Evolutionary conservation across 2,113 vertebrate genomes (phyloP).

Genomic region (Oryzias javanicus): DNA sequence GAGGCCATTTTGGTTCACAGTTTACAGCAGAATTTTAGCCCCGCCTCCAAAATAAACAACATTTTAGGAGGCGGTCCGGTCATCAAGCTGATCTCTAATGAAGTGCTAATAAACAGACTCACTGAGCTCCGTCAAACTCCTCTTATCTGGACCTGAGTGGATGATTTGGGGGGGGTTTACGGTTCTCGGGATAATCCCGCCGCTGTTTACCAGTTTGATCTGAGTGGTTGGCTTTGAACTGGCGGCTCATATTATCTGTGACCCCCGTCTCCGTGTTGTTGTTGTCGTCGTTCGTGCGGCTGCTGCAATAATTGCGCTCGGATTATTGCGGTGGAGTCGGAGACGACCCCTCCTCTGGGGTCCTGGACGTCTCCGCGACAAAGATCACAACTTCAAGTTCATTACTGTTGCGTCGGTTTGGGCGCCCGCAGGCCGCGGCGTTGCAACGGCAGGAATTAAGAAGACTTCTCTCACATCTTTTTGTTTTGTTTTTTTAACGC

Average conservation of each 20-base stretch:
- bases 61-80: conserved; percentile 59
- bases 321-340: conserved; percentile 62
- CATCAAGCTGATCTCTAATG: conserved; percentile 86
- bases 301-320: conserved; percentile 66
- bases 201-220: conserved; percentile 73
- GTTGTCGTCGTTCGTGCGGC: conserved; percentile 50
- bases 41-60: conserved; percentile 49
- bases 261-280: conserved; percentile 50
- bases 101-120: conserved; percentile 89
- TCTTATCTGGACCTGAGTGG: conserved; percentile 82
- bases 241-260: conserved; percentile 53
- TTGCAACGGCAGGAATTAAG: too few species aligned
- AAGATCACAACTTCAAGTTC: too few species aligned
- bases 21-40: conserved; percentile 14
- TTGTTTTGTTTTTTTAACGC: too few species aligned
- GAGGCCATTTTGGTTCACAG: conserved; percentile 36
- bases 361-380: conserved; percentile 1
- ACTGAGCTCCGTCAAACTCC: conserved; percentile 81
- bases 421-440: too few species aligned
- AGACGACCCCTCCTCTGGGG: conserved; percentile 40
- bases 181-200: conserved; percentile 74
- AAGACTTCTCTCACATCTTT: too few species aligned
- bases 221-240: conserved; percentile 68
- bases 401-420: too few species aligned
- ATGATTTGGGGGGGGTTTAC: too few species aligned